These are phyloP conservation scores for Myotis yumanensis DNA, from an alignment of 2,113 vertebrate species.

Conservation along the genomic window DNA sequence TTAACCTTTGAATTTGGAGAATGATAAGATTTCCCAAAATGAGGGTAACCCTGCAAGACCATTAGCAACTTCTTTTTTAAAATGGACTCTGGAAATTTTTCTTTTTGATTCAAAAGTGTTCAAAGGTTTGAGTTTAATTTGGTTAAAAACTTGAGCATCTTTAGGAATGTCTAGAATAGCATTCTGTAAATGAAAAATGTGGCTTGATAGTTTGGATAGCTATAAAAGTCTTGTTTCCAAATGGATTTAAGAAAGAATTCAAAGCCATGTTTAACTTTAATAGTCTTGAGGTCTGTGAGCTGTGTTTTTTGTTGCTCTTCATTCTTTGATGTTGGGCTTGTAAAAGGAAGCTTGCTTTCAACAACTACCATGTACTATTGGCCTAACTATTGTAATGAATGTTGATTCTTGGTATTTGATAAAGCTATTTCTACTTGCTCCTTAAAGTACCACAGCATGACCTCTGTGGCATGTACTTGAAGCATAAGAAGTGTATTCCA, in stretches of 20 bases:
- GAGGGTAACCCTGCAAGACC: not conserved
- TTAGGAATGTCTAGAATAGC: not conserved
- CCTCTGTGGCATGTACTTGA: conserved; percentile 21
- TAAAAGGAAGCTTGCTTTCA: conserved; percentile 43
- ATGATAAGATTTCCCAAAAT: not conserved
- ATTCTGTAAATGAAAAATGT: not conserved
- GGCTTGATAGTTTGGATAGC: conserved; percentile 8
- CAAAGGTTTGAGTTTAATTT: conserved; percentile 28
- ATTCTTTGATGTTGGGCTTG: not conserved
- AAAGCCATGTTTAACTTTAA: not conserved
- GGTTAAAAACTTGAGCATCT: not conserved
- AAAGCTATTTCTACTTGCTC: not conserved
- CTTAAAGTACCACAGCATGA: conserved; percentile 27
- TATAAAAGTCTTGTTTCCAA: conserved; percentile 53
- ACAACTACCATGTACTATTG: not conserved
- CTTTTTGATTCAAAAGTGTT: conserved; percentile 27
- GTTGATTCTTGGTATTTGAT: not conserved
- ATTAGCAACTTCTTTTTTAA: conserved; percentile 40
- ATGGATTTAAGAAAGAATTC: conserved; percentile 15
- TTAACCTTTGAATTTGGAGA: conserved; percentile 43
- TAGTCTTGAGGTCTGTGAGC: not conserved
- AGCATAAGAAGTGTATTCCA: not conserved
- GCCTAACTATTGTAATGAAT: not conserved
- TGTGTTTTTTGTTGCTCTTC: not conserved
- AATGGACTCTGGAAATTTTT: not conserved